phyloP scores from a whole-genome alignment of 2,797 vertebrate species.

The Oceanodroma leucorhoa region DNA sequence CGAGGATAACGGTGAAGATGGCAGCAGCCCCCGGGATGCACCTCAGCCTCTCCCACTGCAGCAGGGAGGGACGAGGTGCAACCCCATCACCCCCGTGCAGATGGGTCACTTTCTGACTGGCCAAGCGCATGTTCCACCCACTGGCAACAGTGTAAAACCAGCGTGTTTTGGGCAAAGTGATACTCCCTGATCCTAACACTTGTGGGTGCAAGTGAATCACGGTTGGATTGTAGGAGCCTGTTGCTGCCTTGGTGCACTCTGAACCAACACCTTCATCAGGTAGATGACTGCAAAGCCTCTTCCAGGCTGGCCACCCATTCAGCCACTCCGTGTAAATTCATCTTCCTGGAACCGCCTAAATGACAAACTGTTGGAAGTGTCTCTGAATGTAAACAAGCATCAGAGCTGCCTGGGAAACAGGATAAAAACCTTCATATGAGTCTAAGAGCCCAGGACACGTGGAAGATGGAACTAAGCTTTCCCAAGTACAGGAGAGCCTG shows the following conservation, averaged over 20 bases:
- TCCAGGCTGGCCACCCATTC: not conserved
- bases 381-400: not conserved
- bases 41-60: not conserved
- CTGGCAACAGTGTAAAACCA: not conserved
- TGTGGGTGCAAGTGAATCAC: not conserved
- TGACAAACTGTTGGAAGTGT: too few relatives aligned
- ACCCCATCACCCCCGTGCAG: not conserved
- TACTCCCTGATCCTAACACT: not conserved
- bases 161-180: not conserved
- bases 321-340: not conserved
- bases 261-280: too few relatives aligned
- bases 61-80: not conserved
- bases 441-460: too few relatives aligned
- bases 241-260: not conserved
- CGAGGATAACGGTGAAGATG: not conserved
- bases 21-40: not conserved
- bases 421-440: too few relatives aligned
- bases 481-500: too few relatives aligned
- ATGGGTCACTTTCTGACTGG: not conserved
- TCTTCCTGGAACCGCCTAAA: not conserved
- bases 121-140: not conserved
- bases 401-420: too few relatives aligned
- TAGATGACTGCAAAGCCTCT: too few relatives aligned
- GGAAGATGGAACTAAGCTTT: too few relatives aligned
- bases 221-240: not conserved